Evolutionary conservation across 2,888 invertebrate genomes (phyloP).

Genomic region (Orthosia gracilis): DNA sequence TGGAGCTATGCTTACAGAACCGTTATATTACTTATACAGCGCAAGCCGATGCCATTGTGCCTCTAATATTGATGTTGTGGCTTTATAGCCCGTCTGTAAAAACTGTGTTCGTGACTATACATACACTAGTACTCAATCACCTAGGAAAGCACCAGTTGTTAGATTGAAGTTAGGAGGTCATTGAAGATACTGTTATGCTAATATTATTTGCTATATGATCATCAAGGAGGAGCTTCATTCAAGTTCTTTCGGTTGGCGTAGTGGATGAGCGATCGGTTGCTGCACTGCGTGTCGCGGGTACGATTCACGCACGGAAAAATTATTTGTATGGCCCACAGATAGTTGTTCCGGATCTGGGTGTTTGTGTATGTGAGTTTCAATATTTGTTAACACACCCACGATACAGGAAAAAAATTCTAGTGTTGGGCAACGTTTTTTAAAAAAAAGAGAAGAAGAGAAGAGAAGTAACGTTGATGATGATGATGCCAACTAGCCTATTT

Average conservation of each 20-base stretch:
- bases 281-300: too few relatives aligned
- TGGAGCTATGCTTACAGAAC: neutral
- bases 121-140: neutral
- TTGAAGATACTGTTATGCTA: neutral
- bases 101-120: conserved; percentile 31
- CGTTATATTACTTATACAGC: conserved; percentile 17
- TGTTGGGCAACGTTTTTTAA: too few relatives aligned
- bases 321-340: too few relatives aligned
- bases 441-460: too few relatives aligned
- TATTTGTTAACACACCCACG: too few relatives aligned
- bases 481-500: too few relatives aligned
- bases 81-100: conserved; percentile 16
- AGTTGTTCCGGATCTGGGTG: too few relatives aligned
- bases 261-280: too few relatives aligned
- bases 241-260: neutral
- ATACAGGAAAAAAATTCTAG: too few relatives aligned
- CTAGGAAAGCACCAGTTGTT: neutral
- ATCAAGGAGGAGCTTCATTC: neutral
- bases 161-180: neutral
- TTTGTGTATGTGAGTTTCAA: too few relatives aligned
- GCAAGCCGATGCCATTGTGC: neutral
- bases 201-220: conserved; percentile 1
- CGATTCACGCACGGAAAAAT: too few relatives aligned
- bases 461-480: too few relatives aligned
- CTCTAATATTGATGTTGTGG: conserved; percentile 2